phyloP scores from a whole-genome alignment of 1,140 invertebrate species.

The Melitaea cinxia region DNA sequence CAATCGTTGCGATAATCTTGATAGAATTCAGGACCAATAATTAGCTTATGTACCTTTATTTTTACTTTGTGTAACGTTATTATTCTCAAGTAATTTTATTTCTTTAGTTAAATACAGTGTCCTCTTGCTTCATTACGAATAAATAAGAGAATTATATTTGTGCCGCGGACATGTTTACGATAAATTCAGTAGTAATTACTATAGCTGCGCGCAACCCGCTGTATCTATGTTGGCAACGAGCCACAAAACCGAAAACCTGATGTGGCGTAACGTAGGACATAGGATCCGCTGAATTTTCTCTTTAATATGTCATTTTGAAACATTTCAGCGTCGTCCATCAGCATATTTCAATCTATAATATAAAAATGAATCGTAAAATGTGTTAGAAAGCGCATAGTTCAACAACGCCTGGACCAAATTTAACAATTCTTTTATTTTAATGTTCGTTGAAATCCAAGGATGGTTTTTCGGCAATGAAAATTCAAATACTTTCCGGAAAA shows the following conservation, averaged over 20 bases:
- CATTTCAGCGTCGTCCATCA: no score
- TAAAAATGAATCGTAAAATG: no score
- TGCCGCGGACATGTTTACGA: constrained; percentile 31
- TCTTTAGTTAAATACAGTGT: background rate
- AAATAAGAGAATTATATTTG: constrained; percentile 12
- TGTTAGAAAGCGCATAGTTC: no score
- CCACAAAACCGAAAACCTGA: constrained; percentile 42
- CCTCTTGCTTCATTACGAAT: constrained; percentile 14
- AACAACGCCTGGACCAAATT: no score
- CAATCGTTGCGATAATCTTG: constrained; percentile 6
- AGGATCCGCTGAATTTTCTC: background rate
- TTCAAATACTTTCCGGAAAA: no score
- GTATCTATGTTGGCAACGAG: constrained; percentile 37
- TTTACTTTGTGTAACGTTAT: no score
- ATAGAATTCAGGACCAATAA: background rate
- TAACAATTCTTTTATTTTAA: no score
- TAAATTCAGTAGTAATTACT: constrained; percentile 37
- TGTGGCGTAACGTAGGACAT: constrained; percentile 46
- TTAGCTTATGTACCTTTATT: background rate
- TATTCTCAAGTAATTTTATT: no score
- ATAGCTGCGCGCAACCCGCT: constrained; percentile 17
- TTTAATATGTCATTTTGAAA: background rate
- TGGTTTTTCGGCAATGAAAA: no score
- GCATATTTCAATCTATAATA: no score
- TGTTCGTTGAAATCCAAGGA: no score